Evolutionary conservation across 2,113 vertebrate species (phyloP).

Genomic region (Oostethus manadensis): DNA sequence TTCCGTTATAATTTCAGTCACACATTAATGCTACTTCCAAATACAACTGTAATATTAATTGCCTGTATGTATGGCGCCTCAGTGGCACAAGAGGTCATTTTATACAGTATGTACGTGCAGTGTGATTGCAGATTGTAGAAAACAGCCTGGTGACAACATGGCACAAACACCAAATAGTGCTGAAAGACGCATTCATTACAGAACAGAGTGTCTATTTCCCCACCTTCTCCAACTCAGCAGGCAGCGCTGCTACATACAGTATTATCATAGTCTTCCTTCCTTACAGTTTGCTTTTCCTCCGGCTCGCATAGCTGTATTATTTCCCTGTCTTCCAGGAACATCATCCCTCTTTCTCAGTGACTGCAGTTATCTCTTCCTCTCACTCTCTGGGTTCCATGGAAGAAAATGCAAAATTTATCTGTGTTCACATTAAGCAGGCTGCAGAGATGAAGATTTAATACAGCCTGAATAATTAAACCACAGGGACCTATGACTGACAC

Average conservation of each 20-base stretch:
- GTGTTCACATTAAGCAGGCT: slow-evolving; percentile 60
- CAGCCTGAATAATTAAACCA: slow-evolving; percentile 74
- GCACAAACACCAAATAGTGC: slow-evolving; percentile 17
- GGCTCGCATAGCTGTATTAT: slow-evolving; percentile 22
- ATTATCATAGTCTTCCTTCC: slow-evolving; percentile 26
- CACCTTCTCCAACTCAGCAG: slow-evolving; percentile 33
- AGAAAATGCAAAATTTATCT: slow-evolving; percentile 59
- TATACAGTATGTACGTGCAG: no score
- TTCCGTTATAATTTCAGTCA: no score
- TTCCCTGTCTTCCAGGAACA: slow-evolving; percentile 14
- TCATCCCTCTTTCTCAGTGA: slow-evolving; percentile 35
- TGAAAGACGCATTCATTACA: slow-evolving; percentile 23
- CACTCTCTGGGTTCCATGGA: slow-evolving; percentile 26
- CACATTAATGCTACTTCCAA: background rate
- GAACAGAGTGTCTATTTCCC: background rate
- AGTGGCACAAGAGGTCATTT: background rate
- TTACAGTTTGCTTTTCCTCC: slow-evolving; percentile 29
- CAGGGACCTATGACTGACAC: slow-evolving; percentile 50
- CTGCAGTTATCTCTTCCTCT: slow-evolving; percentile 30
- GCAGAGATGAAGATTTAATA: slow-evolving; percentile 73
- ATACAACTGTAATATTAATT: background rate
- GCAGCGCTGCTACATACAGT: slow-evolving; percentile 24
- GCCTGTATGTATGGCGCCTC: background rate
- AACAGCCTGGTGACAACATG: slow-evolving; percentile 32
- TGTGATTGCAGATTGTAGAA: slow-evolving; percentile 22